Evolutionary conservation across 2,888 invertebrate genomes (phyloP).

Genomic region (Pseudanteris insignis): DNA sequence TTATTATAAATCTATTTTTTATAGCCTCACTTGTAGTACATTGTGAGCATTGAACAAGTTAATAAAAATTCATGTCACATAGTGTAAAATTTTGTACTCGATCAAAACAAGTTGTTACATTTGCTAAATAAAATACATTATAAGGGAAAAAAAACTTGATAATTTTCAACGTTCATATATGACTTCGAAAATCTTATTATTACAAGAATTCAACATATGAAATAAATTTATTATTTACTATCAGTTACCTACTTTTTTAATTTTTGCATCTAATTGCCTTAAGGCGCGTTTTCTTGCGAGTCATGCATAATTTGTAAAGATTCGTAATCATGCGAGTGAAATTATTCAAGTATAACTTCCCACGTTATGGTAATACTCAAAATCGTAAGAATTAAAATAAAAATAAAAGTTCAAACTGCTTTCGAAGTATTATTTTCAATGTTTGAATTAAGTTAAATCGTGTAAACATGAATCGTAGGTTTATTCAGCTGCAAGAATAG

Average conservation of each 20-base stretch:
- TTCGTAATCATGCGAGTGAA: neutral
- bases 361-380: neutral
- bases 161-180: too few species aligned
- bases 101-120: neutral
- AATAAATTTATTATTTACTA: constrained; percentile 51
- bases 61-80: too few species aligned
- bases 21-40: too few species aligned
- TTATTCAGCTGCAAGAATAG: constrained; percentile 36
- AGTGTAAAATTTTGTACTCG: constrained; percentile 1
- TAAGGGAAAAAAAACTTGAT: neutral
- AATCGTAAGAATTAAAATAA: too few species aligned
- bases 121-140: constrained; percentile 9
- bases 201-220: neutral
- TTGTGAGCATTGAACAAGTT: too few species aligned
- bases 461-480: constrained; percentile 28
- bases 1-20: too few species aligned
- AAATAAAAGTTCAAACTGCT: neutral
- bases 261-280: constrained; percentile 10
- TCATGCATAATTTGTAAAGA: constrained; percentile 1
- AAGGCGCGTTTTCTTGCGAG: constrained; percentile 1
- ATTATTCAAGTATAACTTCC: too few species aligned
- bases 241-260: constrained; percentile 50
- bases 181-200: neutral
- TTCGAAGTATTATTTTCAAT: neutral
- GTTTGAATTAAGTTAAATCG: constrained; percentile 16